These are phyloP conservation scores for Ptilonorhynchus violaceus DNA, from an alignment of 2,113 vertebrate genomes.

Conservation along the genomic window DNA sequence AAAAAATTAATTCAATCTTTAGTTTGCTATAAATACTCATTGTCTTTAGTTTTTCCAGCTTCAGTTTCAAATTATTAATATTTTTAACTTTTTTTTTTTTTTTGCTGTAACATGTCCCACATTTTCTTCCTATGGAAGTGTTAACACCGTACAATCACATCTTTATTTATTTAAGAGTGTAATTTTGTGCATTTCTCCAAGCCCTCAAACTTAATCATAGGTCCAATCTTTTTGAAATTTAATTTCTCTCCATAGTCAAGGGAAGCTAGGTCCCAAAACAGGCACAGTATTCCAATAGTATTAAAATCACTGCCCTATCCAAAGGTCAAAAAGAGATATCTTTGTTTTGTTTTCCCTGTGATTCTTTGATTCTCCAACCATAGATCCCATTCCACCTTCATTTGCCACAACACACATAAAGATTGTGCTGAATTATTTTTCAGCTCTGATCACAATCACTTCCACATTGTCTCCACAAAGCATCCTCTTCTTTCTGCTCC, in stretches of 20 bases:
- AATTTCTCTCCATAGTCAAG: background rate
- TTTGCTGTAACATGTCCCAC: background rate
- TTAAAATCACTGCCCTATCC: background rate
- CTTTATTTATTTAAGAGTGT: background rate
- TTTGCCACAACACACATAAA: background rate
- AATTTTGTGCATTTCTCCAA: background rate
- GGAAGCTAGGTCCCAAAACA: background rate
- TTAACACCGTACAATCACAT: background rate
- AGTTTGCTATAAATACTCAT: background rate
- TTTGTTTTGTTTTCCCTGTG: background rate
- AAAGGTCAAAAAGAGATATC: background rate
- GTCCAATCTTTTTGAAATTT: background rate
- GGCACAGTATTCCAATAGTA: background rate
- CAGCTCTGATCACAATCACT: background rate
- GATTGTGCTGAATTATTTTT: background rate
- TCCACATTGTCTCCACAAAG: background rate
- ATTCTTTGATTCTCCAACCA: background rate
- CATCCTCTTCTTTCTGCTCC: background rate
- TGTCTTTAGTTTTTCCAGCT: background rate
- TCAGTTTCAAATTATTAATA: background rate
- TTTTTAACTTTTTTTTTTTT: background rate
- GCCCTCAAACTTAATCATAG: background rate
- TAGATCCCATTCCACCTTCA: background rate
- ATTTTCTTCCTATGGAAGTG: background rate
- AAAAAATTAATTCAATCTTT: background rate